phyloP scores from a whole-genome alignment of 1,140 invertebrate species.

The Globodera rostochiensis region DNA sequence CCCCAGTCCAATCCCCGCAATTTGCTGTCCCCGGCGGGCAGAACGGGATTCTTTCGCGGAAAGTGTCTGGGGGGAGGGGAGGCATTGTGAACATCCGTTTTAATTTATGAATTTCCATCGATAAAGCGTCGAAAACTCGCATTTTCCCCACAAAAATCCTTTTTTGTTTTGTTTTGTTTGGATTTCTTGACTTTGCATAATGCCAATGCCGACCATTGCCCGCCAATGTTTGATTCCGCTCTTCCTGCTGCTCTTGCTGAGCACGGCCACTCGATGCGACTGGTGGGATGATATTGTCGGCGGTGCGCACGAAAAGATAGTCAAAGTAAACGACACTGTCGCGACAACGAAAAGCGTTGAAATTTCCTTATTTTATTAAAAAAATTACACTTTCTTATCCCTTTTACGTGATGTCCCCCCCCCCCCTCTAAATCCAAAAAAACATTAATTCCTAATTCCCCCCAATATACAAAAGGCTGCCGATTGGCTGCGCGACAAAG shows the following conservation, averaged over 20 bases:
- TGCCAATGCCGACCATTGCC: not conserved
- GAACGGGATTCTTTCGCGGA: no score
- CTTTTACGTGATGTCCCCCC: no score
- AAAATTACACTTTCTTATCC: not conserved
- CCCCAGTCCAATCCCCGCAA: no score
- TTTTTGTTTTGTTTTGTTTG: no score
- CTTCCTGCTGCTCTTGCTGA: not conserved
- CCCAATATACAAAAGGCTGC: slow-evolving; percentile 29
- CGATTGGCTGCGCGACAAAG: slow-evolving; percentile 49
- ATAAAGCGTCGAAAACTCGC: no score
- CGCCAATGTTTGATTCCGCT: not conserved
- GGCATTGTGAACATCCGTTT: no score
- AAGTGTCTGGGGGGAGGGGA: no score
- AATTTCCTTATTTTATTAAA: not conserved
- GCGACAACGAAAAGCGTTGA: not conserved
- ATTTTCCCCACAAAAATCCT: no score
- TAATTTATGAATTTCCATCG: no score
- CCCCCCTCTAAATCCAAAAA: slow-evolving; percentile 5
- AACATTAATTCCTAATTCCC: slow-evolving; percentile 18
- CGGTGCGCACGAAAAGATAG: slow-evolving; percentile 23
- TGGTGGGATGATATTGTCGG: slow-evolving; percentile 42
- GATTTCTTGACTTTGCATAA: not conserved
- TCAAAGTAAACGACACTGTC: not conserved
- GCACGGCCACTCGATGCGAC: not conserved
- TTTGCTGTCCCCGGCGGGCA: no score